These are phyloP conservation scores for Sigmodon hispidus DNA, from an alignment of 2,113 vertebrate genomes.

Conservation along the genomic window DNA sequence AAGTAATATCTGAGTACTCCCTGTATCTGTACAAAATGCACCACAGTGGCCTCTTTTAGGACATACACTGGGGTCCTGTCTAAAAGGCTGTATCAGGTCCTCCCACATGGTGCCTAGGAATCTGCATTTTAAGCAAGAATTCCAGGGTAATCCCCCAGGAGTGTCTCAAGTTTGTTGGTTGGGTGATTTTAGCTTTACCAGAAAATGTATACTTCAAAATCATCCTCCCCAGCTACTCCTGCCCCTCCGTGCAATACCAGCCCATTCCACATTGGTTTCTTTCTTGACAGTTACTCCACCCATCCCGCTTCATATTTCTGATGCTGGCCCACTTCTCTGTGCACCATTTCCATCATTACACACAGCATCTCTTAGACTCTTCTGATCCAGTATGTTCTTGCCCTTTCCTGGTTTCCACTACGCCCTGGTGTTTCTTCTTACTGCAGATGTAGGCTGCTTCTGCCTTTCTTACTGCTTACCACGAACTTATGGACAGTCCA, in stretches of 20 bases:
- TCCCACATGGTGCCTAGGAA: neutral
- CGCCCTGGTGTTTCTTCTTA: neutral
- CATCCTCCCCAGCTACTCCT: neutral
- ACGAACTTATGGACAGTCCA: conserved; percentile 3
- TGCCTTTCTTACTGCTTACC: conserved; percentile 10
- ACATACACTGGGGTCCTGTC: neutral
- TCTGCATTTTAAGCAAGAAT: neutral
- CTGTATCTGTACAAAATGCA: neutral
- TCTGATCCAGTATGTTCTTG: neutral
- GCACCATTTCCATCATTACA: neutral
- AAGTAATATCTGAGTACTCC: neutral
- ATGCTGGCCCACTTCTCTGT: neutral
- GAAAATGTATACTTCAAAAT: neutral
- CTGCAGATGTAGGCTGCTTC: neutral
- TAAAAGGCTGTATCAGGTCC: neutral
- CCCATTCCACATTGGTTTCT: neutral
- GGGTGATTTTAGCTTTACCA: neutral
- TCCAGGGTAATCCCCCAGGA: neutral
- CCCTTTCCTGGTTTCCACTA: neutral
- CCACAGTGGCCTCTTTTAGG: neutral
- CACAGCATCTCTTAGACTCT: neutral
- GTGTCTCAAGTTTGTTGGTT: neutral
- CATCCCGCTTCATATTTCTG: neutral
- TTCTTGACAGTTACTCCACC: neutral
- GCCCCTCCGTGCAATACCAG: neutral